Base-by-base conservation (phyloP, 2,113 vertebrate species). In the pig (Sus scrofa) region DNA sequence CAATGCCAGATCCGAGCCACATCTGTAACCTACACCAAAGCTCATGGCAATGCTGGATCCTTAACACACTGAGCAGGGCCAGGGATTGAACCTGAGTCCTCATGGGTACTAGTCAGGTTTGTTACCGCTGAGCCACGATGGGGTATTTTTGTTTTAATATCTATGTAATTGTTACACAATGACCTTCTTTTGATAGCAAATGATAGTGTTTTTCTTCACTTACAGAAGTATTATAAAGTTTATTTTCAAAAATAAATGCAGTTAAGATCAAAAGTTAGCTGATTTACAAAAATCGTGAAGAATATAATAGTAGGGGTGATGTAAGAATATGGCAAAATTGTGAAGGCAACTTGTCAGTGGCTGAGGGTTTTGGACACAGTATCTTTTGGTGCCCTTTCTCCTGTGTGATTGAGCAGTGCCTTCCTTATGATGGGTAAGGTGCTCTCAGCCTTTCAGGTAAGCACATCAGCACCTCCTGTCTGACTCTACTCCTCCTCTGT, bases 231-330 rank as follows among this genome's bases (percentile, higher is more conserved):
- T 37, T 77, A n/a, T 39, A n/a, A 86, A 44, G 10, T 90, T 90
- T 68, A 52, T 86, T 62, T 86, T 54, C 58, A 79, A 90, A 71
- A 79, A 22, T 50, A 75, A 54, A 86, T 32, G 39, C 24, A 60
- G 16, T 85, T 85, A 88, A 79, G 37, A 63, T 54, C 30, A n/a
- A n/a, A 95, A 91, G 39, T 15, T 77, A 54, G n/a, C 75, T 81
- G 83, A 68, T 44, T 91, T 91, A 63, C 26, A 71, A 24, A 30
- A 18, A 77, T 77, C 32, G 87, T 75, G 65, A 74, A 95, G 75
- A 26, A 58, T 20, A 39, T 39, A 60, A 39, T 26, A 50, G 34
- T 16, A n/a, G n/a, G n/a, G n/a, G 44, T 74, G 37, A 37, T 54
- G 27, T 2, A 30, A 27, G 1, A 52, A 13, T 5, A 32, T 11